A percentile compares a stretch with the other conserved stretches of the same genome.
These are phyloP conservation scores for Fistularia commersonii DNA, from an alignment of 2,797 vertebrate genomes.

Conservation along the genomic window DNA sequence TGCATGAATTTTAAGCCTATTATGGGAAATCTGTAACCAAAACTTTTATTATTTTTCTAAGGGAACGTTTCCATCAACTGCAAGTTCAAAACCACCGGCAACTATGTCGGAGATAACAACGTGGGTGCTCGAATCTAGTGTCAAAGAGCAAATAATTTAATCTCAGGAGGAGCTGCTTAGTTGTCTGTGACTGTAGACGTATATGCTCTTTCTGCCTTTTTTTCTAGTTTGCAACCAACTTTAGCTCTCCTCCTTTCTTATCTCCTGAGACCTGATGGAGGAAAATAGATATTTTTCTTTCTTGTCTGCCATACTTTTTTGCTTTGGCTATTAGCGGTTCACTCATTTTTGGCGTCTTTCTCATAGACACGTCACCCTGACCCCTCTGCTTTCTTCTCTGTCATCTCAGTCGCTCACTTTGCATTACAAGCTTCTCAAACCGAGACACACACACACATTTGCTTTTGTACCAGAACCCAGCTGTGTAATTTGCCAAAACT, in stretches of 20 bases:
- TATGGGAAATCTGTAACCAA: slow-evolving; percentile 3
- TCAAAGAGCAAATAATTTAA: slow-evolving; percentile 48
- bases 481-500: too few relatives aligned
- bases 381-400: not conserved
- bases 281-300: slow-evolving; percentile 38
- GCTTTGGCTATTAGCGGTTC: slow-evolving; percentile 24
- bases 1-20: too few relatives aligned
- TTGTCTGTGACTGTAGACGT: slow-evolving; percentile 17
- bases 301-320: slow-evolving; percentile 34
- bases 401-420: slow-evolving; percentile 12
- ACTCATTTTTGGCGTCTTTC: slow-evolving; percentile 8
- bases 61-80: slow-evolving; percentile 23
- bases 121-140: slow-evolving; percentile 24
- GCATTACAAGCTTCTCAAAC: slow-evolving; percentile 21
- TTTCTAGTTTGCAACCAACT: slow-evolving; percentile 45
- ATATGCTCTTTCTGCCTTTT: slow-evolving; percentile 35
- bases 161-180: slow-evolving; percentile 31
- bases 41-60: slow-evolving; percentile 11
- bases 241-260: slow-evolving; percentile 54
- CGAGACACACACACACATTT: slow-evolving; percentile 5
- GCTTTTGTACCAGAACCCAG: not conserved
- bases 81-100: slow-evolving; percentile 9
- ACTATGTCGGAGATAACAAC: slow-evolving; percentile 15
- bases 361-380: slow-evolving; percentile 20
- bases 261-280: slow-evolving; percentile 57